Conservation (phyloP, 2,888 invertebrate species). For the Neoascia interrupta region DNA sequence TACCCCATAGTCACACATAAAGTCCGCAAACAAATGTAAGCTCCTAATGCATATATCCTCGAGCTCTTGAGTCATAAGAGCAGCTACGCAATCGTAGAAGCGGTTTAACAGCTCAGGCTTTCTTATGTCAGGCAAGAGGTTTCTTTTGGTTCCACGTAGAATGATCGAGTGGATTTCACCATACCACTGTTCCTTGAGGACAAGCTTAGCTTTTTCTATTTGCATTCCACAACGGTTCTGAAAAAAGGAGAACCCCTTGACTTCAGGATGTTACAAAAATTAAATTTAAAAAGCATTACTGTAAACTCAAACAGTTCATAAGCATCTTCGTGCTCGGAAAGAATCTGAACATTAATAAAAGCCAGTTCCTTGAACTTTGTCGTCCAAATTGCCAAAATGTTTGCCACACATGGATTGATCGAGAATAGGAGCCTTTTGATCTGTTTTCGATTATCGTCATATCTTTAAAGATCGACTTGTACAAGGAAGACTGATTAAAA, state of each 20-base stretch:
- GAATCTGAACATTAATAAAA: slow-evolving; percentile 78
- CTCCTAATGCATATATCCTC: slow-evolving; percentile 90
- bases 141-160: slow-evolving; percentile 84
- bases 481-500: too few relatives aligned
- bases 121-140: slow-evolving; percentile 84
- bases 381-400: slow-evolving; percentile 90
- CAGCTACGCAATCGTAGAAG: slow-evolving; percentile 92
- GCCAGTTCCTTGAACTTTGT: slow-evolving; percentile 83
- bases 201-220: slow-evolving; percentile 85
- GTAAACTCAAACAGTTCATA: slow-evolving; percentile 79
- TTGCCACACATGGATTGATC: slow-evolving; percentile 90
- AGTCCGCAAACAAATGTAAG: slow-evolving; percentile 87
- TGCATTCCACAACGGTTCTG: slow-evolving; percentile 80
- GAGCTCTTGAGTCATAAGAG: slow-evolving; percentile 93
- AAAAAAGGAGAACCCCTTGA: neutral
- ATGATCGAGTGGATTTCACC: slow-evolving; percentile 77
- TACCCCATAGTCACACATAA: slow-evolving; percentile 89
- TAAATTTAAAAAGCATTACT: slow-evolving; percentile 70
- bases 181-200: slow-evolving; percentile 82
- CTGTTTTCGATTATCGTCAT: slow-evolving; percentile 80
- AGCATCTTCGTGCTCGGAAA: slow-evolving; percentile 72
- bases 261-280: neutral
- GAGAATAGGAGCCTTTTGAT: slow-evolving; percentile 84
- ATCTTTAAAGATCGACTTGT: too few relatives aligned
- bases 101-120: slow-evolving; percentile 85